A percentile compares a stretch with the other conserved stretches of the same genome.
phyloP scores from a whole-genome alignment of 2,113 vertebrate species.

The Barbus barbus region DNA sequence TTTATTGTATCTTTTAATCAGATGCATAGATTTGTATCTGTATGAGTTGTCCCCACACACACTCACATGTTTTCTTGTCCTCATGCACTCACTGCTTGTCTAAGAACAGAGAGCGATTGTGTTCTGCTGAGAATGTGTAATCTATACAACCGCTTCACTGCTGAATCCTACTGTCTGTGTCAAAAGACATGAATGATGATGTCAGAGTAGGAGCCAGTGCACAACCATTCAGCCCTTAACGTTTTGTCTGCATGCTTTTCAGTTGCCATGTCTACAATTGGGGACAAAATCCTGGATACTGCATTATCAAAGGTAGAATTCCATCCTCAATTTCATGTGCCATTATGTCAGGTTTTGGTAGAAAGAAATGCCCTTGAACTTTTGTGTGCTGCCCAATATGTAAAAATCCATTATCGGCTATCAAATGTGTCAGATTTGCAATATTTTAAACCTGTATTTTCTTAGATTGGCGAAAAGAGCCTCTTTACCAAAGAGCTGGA shows the following conservation, averaged over 20 bases:
- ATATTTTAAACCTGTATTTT: background rate
- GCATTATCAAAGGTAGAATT: constrained; percentile 91
- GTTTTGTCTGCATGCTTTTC: constrained; percentile 59
- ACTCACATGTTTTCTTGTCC: constrained; percentile 5
- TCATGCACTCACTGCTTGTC: constrained; percentile 36
- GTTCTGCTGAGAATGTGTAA: constrained; percentile 50
- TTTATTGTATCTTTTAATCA: background rate
- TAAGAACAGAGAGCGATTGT: constrained; percentile 54
- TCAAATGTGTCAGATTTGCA: background rate
- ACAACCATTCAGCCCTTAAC: constrained; percentile 27
- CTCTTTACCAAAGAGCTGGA: constrained; percentile 98
- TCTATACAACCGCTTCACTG: constrained; percentile 46
- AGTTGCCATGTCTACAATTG: constrained; percentile 96
- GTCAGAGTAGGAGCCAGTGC: constrained; percentile 46
- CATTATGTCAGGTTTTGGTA: background rate
- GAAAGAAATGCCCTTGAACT: background rate
- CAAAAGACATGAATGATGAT: constrained; percentile 45
- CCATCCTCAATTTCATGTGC: background rate
- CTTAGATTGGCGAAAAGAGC: constrained; percentile 97
- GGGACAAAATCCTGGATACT: constrained; percentile 95
- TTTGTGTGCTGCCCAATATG: background rate
- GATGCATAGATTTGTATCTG: background rate
- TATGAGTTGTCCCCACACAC: background rate
- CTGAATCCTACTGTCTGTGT: constrained; percentile 47
- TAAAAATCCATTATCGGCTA: background rate